Evolutionary conservation across 2,888 invertebrate genomes (phyloP).

Genomic region (Invenusta paracnida): DNA sequence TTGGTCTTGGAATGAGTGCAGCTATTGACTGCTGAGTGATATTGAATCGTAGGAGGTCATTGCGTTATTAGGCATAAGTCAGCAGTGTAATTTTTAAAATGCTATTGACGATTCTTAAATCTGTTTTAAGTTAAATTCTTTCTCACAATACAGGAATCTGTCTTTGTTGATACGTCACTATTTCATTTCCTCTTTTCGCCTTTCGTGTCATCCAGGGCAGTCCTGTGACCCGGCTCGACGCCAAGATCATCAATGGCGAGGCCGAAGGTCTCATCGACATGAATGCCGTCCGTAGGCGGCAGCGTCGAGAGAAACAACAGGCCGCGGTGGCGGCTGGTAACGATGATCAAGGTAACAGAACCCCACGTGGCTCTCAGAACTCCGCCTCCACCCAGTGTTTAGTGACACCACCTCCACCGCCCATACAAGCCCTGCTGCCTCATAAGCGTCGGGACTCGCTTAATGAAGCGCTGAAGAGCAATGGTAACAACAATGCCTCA

Average conservation of each 20-base stretch:
- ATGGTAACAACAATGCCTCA: background rate
- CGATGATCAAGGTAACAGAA: background rate
- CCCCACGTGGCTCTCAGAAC: background rate
- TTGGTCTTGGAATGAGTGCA: too few relatives aligned
- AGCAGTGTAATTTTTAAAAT: too few relatives aligned
- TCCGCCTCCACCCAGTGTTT: background rate
- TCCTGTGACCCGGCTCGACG: slow-evolving; percentile 24
- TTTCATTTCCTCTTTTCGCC: too few relatives aligned
- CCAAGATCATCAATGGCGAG: slow-evolving; percentile 3
- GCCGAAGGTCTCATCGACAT: background rate
- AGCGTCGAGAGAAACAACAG: background rate
- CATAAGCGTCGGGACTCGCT: background rate
- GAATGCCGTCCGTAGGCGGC: background rate
- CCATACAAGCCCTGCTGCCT: background rate
- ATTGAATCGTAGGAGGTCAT: too few relatives aligned
- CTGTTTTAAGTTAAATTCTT: too few relatives aligned
- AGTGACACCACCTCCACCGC: background rate
- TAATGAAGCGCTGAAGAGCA: background rate
- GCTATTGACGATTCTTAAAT: too few relatives aligned
- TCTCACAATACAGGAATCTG: too few relatives aligned
- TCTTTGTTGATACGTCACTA: too few relatives aligned
- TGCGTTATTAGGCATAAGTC: too few relatives aligned
- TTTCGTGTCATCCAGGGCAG: slow-evolving; percentile 24
- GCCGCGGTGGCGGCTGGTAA: background rate
- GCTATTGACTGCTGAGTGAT: too few relatives aligned